phyloP scores from a whole-genome alignment of 2,113 vertebrate genomes.

The Sialia sialis region DNA sequence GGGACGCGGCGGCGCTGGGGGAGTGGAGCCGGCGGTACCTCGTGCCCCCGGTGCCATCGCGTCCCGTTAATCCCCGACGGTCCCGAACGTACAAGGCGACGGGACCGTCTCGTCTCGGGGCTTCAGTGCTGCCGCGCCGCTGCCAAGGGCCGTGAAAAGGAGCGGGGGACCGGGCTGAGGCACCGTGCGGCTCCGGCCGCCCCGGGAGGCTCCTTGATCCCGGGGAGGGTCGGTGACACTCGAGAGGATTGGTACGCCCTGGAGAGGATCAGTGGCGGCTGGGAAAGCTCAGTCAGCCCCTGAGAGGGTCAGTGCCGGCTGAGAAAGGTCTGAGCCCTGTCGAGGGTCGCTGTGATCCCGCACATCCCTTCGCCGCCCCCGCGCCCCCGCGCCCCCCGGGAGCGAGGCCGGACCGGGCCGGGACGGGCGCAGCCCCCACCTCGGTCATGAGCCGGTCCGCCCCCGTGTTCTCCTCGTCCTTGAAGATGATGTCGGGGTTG shows the following conservation, averaged over 20 bases:
- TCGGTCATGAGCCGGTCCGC: constrained; percentile 95
- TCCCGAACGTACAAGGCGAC: background rate
- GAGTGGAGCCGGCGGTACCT: background rate
- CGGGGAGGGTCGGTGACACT: background rate
- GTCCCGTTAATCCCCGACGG: background rate
- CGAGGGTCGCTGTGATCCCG: background rate
- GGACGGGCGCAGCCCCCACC: constrained; percentile 58
- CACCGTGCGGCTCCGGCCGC: background rate
- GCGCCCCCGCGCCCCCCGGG: background rate
- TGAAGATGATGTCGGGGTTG: constrained; percentile 98
- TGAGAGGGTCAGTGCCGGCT: background rate
- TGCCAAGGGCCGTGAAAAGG: no score
- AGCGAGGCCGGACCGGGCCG: background rate
- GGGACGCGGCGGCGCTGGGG: background rate
- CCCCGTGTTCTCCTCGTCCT: constrained; percentile 97
- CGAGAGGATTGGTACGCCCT: background rate
- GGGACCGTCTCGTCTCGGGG: background rate
- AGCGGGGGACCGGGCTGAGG: background rate
- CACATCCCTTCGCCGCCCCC: background rate
- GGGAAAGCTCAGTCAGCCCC: background rate
- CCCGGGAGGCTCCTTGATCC: background rate
- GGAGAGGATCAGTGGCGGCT: background rate
- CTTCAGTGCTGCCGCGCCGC: background rate
- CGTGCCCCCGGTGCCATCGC: background rate
- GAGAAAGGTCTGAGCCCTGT: background rate